Percentiles rank a stretch among this genome's conserved stretches.
Conservation (phyloP, 2,113 vertebrate genomes). For the Orycteropus afer region DNA sequence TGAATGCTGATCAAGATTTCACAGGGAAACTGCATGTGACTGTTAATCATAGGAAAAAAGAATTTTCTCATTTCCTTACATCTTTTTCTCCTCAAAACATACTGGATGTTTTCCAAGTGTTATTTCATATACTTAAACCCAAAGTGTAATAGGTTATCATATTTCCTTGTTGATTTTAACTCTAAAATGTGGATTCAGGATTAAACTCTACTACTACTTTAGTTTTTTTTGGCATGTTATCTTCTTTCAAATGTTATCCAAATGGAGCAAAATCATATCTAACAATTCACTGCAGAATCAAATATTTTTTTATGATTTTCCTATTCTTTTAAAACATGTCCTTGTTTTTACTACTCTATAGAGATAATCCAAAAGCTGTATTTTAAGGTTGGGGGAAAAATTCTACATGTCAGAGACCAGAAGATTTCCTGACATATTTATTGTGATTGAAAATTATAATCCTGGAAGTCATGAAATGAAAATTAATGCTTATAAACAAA, state of each 20-base stretch:
- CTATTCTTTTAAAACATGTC: not conserved
- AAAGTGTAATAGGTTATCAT: conserved; percentile 25
- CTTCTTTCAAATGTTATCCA: conserved; percentile 43
- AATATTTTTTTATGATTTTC: not conserved
- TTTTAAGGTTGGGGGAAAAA: not conserved
- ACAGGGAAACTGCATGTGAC: conserved; percentile 54
- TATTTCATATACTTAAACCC: conserved; percentile 62
- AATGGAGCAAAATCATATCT: not conserved
- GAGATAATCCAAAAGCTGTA: not conserved
- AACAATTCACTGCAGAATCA: not conserved
- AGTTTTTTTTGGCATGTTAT: conserved; percentile 47
- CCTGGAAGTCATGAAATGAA: rapidly evolving
- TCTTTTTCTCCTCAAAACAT: conserved; percentile 63
- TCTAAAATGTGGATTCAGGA: conserved; percentile 31
- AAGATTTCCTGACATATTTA: not conserved
- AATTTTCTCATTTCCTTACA: conserved; percentile 58
- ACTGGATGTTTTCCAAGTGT: conserved; percentile 60
- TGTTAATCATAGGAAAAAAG: conserved; percentile 51
- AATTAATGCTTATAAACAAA: conserved; percentile 11
- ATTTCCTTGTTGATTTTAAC: conserved; percentile 47
- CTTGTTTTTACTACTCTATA: not conserved
- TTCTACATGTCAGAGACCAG: not conserved
- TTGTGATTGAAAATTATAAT: not conserved
- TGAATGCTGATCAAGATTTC: conserved; percentile 35
- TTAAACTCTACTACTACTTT: conserved; percentile 43